Evolutionary conservation across 2,113 vertebrate species (phyloP).

Genomic region (Guaruba guarouba): DNA sequence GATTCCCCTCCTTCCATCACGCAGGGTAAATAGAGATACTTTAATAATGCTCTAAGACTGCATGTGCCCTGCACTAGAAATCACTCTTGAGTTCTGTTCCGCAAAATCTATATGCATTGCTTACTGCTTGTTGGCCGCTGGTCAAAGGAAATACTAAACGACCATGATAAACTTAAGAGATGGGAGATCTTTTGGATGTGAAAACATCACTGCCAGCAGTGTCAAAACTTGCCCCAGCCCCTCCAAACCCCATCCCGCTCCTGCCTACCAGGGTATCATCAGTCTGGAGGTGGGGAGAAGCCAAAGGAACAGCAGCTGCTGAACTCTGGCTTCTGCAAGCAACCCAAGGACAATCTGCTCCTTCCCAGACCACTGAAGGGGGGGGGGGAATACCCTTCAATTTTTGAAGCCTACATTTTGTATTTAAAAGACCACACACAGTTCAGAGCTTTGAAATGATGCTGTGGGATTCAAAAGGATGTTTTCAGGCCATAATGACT

Average conservation of each 20-base stretch:
- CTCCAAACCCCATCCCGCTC: not conserved
- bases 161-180: not conserved
- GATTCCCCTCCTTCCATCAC: not conserved
- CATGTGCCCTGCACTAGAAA: not conserved
- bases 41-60: not conserved
- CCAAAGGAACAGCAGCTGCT: not conserved
- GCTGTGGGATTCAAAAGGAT: not conserved
- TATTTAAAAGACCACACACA: slow-evolving; percentile 6
- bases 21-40: not conserved
- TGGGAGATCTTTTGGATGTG: not conserved
- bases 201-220: not conserved
- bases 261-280: not conserved
- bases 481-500: not conserved
- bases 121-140: not conserved
- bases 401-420: not conserved
- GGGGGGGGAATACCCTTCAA: not conserved
- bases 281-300: not conserved
- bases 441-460: not conserved
- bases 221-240: slow-evolving; percentile 7
- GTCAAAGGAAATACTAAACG: not conserved
- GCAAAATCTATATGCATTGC: not conserved
- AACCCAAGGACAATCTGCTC: slow-evolving; percentile 27
- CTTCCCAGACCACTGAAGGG: not conserved
- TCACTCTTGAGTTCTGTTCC: not conserved
- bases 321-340: slow-evolving; percentile 10